Evolutionary conservation across 2,797 vertebrate genomes (phyloP).

Genomic region (Novumbra hubbsi): DNA sequence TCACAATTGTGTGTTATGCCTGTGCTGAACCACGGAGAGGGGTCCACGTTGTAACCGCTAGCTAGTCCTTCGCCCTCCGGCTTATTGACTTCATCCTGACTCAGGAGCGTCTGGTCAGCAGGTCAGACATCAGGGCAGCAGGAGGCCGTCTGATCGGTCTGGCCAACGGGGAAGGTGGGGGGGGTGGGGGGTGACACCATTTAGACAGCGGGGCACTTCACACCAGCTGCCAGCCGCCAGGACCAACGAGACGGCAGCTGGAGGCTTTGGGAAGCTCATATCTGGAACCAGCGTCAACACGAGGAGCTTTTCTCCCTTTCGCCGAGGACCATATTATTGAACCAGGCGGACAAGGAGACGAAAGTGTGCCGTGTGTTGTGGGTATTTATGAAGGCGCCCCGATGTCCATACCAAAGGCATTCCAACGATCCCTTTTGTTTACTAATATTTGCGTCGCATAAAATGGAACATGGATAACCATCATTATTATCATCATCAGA

Average conservation of each 20-base stretch:
- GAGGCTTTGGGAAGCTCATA: slow-evolving; percentile 34
- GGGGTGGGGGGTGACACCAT: slow-evolving; percentile 11
- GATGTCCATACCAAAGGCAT: background rate
- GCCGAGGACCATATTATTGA: background rate
- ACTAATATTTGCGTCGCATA: background rate
- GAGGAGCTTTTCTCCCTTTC: slow-evolving; percentile 24
- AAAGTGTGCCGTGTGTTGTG: background rate
- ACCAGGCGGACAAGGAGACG: background rate
- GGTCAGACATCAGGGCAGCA: slow-evolving; percentile 30
- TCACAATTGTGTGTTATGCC: background rate
- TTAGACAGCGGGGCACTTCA: slow-evolving; percentile 12
- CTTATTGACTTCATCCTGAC: slow-evolving; percentile 1
- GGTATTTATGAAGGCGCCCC: background rate
- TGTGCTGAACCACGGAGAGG: background rate
- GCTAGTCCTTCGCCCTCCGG: background rate
- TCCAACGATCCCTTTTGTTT: background rate
- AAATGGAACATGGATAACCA: background rate
- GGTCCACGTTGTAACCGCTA: background rate
- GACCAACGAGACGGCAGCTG: slow-evolving; percentile 34
- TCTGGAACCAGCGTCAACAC: slow-evolving; percentile 27
- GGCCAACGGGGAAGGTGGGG: slow-evolving; percentile 16
- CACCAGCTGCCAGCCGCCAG: slow-evolving; percentile 1
- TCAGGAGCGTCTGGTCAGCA: slow-evolving; percentile 20
- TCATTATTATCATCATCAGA: background rate
- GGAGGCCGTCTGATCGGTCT: slow-evolving; percentile 11